Conservation (phyloP, 2,797 vertebrate genomes). For the Malacoctenus gilli region DNA sequence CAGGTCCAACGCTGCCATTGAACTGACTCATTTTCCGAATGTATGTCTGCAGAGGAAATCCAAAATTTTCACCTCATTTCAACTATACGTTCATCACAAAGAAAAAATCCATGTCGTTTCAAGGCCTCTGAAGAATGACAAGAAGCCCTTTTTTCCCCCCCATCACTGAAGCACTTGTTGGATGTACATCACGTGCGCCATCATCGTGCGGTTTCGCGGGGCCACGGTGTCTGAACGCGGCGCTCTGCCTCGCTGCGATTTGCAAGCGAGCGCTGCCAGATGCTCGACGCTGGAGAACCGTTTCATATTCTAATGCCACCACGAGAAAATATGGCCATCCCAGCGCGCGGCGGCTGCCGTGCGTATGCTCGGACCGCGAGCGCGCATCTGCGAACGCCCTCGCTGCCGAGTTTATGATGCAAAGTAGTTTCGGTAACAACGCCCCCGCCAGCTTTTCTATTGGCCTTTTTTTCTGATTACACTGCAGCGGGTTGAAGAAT, state of each 20-base stretch:
- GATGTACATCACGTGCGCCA: slow-evolving; percentile 43
- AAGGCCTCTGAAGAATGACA: slow-evolving; percentile 5
- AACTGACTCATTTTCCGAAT: slow-evolving; percentile 44
- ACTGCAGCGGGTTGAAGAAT: slow-evolving; percentile 41
- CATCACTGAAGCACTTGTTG: slow-evolving; percentile 37
- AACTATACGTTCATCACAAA: slow-evolving; percentile 5
- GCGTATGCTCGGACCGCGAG: slow-evolving; percentile 38
- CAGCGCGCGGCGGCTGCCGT: too few relatives aligned
- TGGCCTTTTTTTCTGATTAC: slow-evolving; percentile 50
- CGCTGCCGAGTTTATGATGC: slow-evolving; percentile 49
- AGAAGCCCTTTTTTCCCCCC: too few relatives aligned
- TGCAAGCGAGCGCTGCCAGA: slow-evolving; percentile 57
- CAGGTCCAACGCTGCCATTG: slow-evolving; percentile 38
- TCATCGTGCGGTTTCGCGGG: slow-evolving; percentile 41
- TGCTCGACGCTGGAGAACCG: slow-evolving; percentile 31
- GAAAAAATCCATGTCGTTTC: slow-evolving; percentile 9
- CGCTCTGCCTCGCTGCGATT: slow-evolving; percentile 52
- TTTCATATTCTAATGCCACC: slow-evolving; percentile 57
- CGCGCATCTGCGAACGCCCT: slow-evolving; percentile 30
- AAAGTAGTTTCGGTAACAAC: slow-evolving; percentile 51
- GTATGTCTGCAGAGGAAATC: slow-evolving; percentile 30
- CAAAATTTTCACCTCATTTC: slow-evolving; percentile 10
- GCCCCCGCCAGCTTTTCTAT: slow-evolving; percentile 51
- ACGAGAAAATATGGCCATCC: slow-evolving; percentile 43
- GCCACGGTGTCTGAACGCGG: slow-evolving; percentile 39